Base-by-base conservation (phyloP, 2,888 invertebrate genomes). In the Esperia sulphurella region DNA sequence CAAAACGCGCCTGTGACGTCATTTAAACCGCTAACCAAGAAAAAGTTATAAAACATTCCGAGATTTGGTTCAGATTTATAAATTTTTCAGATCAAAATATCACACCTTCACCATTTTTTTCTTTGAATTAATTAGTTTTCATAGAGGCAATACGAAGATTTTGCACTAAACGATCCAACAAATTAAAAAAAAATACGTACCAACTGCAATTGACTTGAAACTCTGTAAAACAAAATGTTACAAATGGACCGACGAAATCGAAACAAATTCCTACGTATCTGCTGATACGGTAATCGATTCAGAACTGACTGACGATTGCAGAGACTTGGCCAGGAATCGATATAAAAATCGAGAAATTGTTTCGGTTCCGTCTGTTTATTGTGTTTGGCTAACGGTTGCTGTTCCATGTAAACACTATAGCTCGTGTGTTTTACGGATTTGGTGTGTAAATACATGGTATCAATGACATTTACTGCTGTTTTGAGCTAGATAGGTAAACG, bases 221-320 rank as follows among this genome's bases (percentile, higher is more conserved):
- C 5, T 21, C 21, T 21, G 21, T 21, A 21, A 8, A 39, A 13
- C 14, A 39, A 43, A 13, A 31, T 12, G 35, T 10, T 28, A 7
- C 12, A 2, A 42, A 33, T 43, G 31, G 33, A 31, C 28, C 46
- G 41, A 38, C 42, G 3, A 5, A 5, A 3, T 28, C 39, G 12
- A 58, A 59, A 55, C 56, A 59, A 61, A 65, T 55, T 55, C 55
- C 45, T 54, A 58, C 57, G 58, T 61, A 60, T 64, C 60, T 10
- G 13, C 43, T 43, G 43, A n/a, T 30, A 37, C 55, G 53, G 59
- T 59, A 68, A 74, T 73, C 73, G 69, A 75, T 72, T 71, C 61
- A 42, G 37, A 28, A 54, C 52, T 53, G 52, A 67, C 67, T 66
- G 68, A 67, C 57, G 58, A 58, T 58, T 57, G 59, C 58, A 57